Evolutionary conservation across 2,888 invertebrate genomes (phyloP).

Genomic region (Chloromyia formosa): DNA sequence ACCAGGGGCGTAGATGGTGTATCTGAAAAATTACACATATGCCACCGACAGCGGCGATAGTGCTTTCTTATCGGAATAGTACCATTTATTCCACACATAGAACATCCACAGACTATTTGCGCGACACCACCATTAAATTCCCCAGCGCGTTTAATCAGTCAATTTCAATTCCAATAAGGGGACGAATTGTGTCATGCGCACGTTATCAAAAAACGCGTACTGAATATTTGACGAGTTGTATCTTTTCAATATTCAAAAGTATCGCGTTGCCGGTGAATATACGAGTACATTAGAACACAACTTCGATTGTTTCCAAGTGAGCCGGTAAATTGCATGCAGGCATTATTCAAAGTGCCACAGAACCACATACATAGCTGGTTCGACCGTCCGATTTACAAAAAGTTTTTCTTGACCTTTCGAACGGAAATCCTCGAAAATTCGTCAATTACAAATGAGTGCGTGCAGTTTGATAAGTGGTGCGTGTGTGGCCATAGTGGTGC

Average conservation of each 20-base stretch:
- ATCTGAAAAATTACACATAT: slow-evolving; percentile 13
- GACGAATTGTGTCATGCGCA: slow-evolving; percentile 26
- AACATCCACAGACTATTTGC: neutral
- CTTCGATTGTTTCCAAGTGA: neutral
- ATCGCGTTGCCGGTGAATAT: neutral
- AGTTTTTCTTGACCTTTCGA: neutral
- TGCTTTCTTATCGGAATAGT: slow-evolving; percentile 1
- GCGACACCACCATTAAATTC: slow-evolving; percentile 18
- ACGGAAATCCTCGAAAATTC: neutral
- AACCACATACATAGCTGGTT: neutral
- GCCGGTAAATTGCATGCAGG: neutral
- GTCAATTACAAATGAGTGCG: slow-evolving; percentile 27
- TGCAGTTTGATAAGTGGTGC: slow-evolving; percentile 37
- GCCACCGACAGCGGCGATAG: too few species aligned
- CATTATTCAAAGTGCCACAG: slow-evolving; percentile 14
- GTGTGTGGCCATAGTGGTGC: slow-evolving; percentile 54
- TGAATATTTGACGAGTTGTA: slow-evolving; percentile 27
- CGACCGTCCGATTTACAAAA: neutral
- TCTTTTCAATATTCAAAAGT: slow-evolving; percentile 14
- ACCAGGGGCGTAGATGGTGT: slow-evolving; percentile 35
- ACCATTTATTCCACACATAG: slow-evolving; percentile 1
- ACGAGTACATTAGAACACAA: neutral
- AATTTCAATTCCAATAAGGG: slow-evolving; percentile 37
- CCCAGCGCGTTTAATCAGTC: neutral
- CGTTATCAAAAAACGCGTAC: slow-evolving; percentile 28